phyloP scores from a whole-genome alignment of 1,140 invertebrate genomes.

The Polypedilum pembai region DNA sequence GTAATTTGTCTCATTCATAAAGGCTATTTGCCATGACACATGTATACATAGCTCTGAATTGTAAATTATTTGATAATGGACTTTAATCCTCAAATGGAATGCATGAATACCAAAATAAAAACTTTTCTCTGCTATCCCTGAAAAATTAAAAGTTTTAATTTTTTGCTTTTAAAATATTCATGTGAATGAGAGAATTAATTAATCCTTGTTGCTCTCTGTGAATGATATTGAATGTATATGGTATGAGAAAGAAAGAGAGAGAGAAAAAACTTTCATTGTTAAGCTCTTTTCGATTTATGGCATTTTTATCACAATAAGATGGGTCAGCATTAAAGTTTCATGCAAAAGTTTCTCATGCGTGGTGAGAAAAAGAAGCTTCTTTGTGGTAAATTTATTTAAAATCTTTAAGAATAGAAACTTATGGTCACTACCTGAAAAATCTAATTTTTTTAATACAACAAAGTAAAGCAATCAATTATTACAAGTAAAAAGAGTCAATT shows the following conservation, averaged over 20 bases:
- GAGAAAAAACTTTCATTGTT: slow-evolving; percentile 15
- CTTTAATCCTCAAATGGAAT: not conserved
- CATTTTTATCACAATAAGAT: slow-evolving; percentile 3
- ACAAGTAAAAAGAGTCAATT: too few species aligned
- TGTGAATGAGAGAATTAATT: not conserved
- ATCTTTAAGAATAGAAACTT: not conserved
- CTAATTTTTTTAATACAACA: too few species aligned
- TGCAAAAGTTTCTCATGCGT: not conserved
- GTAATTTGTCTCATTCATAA: too few species aligned
- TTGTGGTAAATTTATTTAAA: not conserved
- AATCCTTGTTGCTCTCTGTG: not conserved
- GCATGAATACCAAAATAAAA: not conserved
- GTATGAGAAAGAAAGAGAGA: not conserved
- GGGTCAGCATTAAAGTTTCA: slow-evolving; percentile 5
- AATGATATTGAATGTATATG: not conserved
- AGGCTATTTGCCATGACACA: too few species aligned
- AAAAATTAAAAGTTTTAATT: not conserved
- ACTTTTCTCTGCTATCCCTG: not conserved
- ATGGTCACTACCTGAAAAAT: too few species aligned
- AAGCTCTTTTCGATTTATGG: slow-evolving; percentile 18
- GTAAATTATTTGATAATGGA: not conserved
- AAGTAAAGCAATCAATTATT: too few species aligned
- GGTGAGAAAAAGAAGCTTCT: not conserved
- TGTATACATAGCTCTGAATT: too few species aligned
- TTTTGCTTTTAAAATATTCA: too few species aligned